Evolutionary conservation across 2,888 invertebrate species (phyloP), one percentile per base, ranked within the genome.

Genomic region (Megamerina dolium): DNA sequence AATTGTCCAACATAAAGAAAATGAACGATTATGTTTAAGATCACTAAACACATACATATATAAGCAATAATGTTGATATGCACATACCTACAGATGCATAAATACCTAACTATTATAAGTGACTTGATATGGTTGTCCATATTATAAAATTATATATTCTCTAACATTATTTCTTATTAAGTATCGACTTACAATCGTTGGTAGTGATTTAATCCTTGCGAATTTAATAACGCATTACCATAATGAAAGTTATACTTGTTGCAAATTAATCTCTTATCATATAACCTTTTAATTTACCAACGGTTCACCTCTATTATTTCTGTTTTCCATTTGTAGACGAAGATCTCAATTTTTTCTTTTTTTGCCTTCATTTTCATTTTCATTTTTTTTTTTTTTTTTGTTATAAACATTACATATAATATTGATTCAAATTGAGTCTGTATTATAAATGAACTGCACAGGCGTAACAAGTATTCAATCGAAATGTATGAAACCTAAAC

Each of bases 11-110:
- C 46, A 56, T 56, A 26, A 56, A 56, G 46, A 53, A 53, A 50
- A 53, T 48, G 47, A 55, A 56, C 43, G 55, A 53, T 33, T 56
- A 53, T 48, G 56, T 53, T 49, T 57, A 55, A 50, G 43, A n/a
- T n/a, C n/a, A n/a, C n/a, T n/a, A n/a, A n/a, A n/a, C n/a, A n/a
- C n/a, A n/a, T n/a, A n/a, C n/a, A n/a, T n/a, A 20, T 33, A n/a
- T 33, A 23, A 30, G 20, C 19, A 35, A 8, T 32, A 26, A 8
- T 41, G 33, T 40, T 20, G 27, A 5, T 9, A 27, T 26, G 12
- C 19, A 12, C 17, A 8, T 47, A 19, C 33, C 33, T 31, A 29
- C 36, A 44, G 40, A 20, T 10, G 18, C 16, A 12, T 13, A 18
- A 27, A 40, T 42, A 48, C 45, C 43, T 48, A 42, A 27, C 13